A percentile compares a stretch with the other conserved stretches of the same genome.
These are phyloP conservation scores for Musca vetustissima DNA, from an alignment of 1,140 invertebrate species.

Conservation along the genomic window DNA sequence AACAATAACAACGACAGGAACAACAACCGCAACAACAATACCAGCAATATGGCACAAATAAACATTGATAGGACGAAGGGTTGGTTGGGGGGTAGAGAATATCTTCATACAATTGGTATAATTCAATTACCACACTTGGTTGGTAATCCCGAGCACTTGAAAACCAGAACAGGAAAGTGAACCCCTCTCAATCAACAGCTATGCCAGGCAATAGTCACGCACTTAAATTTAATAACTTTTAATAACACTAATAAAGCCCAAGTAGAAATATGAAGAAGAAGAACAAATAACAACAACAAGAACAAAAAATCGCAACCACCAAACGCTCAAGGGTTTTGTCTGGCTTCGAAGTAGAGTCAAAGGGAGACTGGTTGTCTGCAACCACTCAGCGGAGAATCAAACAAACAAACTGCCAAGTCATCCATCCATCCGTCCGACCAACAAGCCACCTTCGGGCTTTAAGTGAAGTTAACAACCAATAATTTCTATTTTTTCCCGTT, in stretches of 20 bases:
- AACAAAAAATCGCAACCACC: conserved; percentile 25
- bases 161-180: background rate
- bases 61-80: too few species aligned
- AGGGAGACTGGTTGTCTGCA: too few species aligned
- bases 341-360: too few species aligned
- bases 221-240: conserved; percentile 33
- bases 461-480: too few species aligned
- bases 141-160: conserved; percentile 13
- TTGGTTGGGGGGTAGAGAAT: too few species aligned
- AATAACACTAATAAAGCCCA: conserved; percentile 30
- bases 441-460: too few species aligned
- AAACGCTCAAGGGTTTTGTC: conserved; percentile 5
- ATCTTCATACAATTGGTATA: background rate
- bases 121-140: conserved; percentile 22
- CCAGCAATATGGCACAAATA: conserved; percentile 25
- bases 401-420: too few species aligned
- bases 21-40: too few species aligned
- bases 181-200: background rate
- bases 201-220: conserved; percentile 12
- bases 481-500: too few species aligned
- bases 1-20: background rate
- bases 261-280: background rate
- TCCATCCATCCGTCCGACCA: too few species aligned
- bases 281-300: conserved; percentile 18
- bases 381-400: too few species aligned